Percentiles rank a stretch among this genome's conserved stretches.
Evolutionary conservation across 2,113 vertebrate species (phyloP).

Genomic region (Turnix velox): DNA sequence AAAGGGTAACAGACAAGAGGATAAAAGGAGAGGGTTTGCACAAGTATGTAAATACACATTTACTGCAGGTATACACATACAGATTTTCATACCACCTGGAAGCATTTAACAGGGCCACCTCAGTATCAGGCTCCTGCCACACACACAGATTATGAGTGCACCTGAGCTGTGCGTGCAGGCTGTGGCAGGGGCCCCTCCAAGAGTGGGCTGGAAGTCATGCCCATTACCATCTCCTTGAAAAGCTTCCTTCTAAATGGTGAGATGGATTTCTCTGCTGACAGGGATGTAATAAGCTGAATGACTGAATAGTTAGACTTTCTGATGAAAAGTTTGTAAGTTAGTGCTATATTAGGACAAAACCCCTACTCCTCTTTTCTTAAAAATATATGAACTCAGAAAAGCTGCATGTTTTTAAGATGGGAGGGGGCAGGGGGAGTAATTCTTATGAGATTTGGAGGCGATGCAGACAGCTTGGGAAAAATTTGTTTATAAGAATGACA

Average conservation of each 20-base stretch:
- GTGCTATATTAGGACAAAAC: background rate
- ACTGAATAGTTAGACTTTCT: background rate
- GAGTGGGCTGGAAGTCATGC: background rate
- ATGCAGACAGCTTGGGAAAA: background rate
- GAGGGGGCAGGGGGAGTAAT: too few relatives aligned
- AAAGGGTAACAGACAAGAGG: background rate
- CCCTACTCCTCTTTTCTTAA: accelerated
- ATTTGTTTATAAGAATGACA: background rate
- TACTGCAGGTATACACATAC: background rate
- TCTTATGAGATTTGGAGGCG: background rate
- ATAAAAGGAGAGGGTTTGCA: background rate
- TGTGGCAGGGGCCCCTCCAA: background rate
- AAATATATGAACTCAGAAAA: background rate
- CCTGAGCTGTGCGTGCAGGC: background rate
- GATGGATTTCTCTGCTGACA: background rate
- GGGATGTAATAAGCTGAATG: background rate
- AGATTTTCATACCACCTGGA: background rate
- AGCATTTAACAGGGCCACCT: background rate
- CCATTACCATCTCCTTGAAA: constrained; percentile 6
- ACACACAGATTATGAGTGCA: background rate
- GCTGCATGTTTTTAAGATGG: background rate
- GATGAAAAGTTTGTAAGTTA: background rate
- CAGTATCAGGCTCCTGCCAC: background rate
- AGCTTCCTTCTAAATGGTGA: background rate
- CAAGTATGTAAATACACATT: background rate